Evolutionary conservation across 2,113 vertebrate species (phyloP), one percentile per base, ranked within the genome.

Genomic region (Danio rerio): DNA sequence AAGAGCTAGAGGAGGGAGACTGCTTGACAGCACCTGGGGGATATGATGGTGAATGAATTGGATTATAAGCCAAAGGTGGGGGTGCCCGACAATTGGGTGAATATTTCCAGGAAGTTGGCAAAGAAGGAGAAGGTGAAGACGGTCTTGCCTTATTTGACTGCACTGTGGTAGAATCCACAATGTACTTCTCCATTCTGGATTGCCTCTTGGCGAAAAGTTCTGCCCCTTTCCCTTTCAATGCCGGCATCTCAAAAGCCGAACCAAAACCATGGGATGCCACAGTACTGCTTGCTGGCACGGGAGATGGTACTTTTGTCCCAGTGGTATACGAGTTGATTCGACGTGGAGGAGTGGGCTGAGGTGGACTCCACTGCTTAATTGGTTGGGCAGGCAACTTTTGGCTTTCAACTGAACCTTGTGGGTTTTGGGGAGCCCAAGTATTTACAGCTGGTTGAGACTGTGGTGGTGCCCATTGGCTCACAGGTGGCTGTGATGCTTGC

Each of bases 151-250:
- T 94, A 77, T 96, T 96, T 83, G 96, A 95, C 89, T 97, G 94
- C 76, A 98, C 97, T 0, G 97, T 97, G 86, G 96, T 92, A 16
- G 98, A 97, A 90, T 99, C 98, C 18, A 99, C 98, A 80, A 99
- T 94, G 1, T 94, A 99, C 87, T 97, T 98, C 92, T 99, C 97
- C 98, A 99, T 99, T 20, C 98, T 96, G 7, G 97, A 98, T 88
- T 96, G 97, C 92, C 98, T 94, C 88, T 96, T 97, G 40, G 98
- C 98, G 72, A 99, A 99, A 84, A 99, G 93, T 88, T 98, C 96
- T 13, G 97, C 98, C 86, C 98, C 98, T 91, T 95, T 99, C 40
- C 98, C 98, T 40, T 90, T 93, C 89, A 98, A 90, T 5, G 93
- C 90, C 3, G 96, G 97, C 93, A 99, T 96, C 89, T 97, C 96